Evolutionary conservation across 2,888 invertebrate species (phyloP).

Genomic region (Baronia brevicornis): DNA sequence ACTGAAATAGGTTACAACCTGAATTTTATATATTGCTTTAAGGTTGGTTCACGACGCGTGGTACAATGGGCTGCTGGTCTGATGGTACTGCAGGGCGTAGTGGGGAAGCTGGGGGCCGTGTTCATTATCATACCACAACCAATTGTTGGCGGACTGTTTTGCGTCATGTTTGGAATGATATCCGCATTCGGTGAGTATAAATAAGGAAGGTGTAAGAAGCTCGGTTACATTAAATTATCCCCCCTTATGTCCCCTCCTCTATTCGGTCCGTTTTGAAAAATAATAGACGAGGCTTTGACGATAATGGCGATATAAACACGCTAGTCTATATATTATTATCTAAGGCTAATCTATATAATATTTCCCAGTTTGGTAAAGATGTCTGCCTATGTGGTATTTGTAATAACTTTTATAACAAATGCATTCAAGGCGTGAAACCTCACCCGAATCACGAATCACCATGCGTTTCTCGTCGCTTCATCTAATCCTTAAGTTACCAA

Average conservation of each 20-base stretch:
- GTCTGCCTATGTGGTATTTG: no score
- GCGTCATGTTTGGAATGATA: conserved; percentile 89
- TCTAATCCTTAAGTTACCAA: no score
- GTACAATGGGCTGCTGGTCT: conserved; percentile 84
- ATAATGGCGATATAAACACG: no score
- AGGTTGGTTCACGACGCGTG: conserved; percentile 87
- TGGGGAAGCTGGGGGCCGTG: conserved; percentile 85
- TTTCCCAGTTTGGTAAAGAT: background rate
- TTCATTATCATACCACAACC: conserved; percentile 89
- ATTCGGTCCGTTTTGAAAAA: no score
- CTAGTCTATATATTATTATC: no score
- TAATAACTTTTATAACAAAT: conserved; percentile 1
- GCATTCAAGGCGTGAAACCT: no score
- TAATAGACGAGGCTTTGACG: no score
- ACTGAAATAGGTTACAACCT: no score
- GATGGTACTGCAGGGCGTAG: conserved; percentile 84
- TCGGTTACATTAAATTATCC: background rate
- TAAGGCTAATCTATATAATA: no score
- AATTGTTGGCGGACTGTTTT: conserved; percentile 86
- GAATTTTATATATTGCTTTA: conserved; percentile 8
- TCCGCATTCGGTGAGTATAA: conserved; percentile 80
- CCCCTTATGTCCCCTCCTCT: no score
- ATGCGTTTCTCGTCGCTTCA: no score
- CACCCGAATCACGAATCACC: no score
- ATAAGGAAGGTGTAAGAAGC: background rate